phyloP scores from a whole-genome alignment of 2,888 invertebrate species.

The Gnatocerus cornutus region DNA sequence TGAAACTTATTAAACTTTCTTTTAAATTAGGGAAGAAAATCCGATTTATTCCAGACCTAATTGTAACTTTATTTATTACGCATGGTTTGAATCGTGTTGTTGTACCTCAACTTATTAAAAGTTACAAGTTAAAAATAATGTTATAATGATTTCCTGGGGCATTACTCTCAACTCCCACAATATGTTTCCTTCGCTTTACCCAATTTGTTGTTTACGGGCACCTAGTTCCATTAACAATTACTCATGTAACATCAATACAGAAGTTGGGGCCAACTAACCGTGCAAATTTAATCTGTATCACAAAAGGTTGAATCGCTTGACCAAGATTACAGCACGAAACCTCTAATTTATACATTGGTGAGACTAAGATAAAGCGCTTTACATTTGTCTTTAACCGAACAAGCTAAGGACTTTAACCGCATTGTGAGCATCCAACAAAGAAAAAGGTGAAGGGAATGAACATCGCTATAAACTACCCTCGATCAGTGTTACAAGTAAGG shows the following conservation, averaged over 20 bases:
- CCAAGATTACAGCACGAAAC: constrained; percentile 28
- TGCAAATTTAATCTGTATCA: constrained; percentile 10
- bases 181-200: not conserved
- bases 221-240: constrained; percentile 4
- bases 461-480: constrained; percentile 28
- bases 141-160: too few species aligned
- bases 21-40: not conserved
- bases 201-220: constrained; percentile 1
- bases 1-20: not conserved
- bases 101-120: too few species aligned
- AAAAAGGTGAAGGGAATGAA: constrained; percentile 37
- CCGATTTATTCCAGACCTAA: not conserved
- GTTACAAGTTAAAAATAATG: too few species aligned
- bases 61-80: not conserved
- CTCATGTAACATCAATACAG: constrained; percentile 2
- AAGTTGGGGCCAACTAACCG: not conserved
- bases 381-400: constrained; percentile 35
- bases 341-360: constrained; percentile 42
- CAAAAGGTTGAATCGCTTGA: constrained; percentile 26
- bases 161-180: too few species aligned
- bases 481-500: constrained; percentile 22
- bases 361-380: constrained; percentile 34
- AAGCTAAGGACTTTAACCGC: constrained; percentile 26
- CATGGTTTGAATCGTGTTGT: too few species aligned
- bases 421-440: constrained; percentile 32